Evolutionary conservation across 2,113 vertebrate species (phyloP).

Genomic region (Camelus bactrianus): DNA sequence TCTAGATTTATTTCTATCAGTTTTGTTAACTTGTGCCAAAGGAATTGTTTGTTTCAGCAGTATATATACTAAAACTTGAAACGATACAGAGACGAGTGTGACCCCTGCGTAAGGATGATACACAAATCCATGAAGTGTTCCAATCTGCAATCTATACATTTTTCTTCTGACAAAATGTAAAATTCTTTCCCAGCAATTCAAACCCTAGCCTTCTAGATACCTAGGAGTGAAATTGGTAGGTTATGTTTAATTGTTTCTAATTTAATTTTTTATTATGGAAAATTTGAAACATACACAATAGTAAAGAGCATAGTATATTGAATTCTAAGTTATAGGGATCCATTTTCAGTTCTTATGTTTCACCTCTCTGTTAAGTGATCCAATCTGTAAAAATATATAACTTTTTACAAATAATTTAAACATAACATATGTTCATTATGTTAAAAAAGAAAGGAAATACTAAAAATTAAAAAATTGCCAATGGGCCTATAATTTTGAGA

Average conservation of each 20-base stretch:
- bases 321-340: neutral
- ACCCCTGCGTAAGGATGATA: no score
- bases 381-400: neutral
- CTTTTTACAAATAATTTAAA: conserved; percentile 6
- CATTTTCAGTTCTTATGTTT: neutral
- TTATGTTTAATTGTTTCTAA: conserved; percentile 9
- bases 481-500: neutral
- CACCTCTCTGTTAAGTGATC: neutral
- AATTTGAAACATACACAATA: neutral
- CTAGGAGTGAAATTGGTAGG: neutral
- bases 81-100: no score
- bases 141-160: neutral
- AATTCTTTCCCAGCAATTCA: neutral
- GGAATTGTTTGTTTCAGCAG: neutral
- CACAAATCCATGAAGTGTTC: neutral
- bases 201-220: neutral
- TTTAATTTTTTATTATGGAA: conserved; percentile 14
- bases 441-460: neutral
- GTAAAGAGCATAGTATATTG: neutral
- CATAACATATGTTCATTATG: neutral
- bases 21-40: neutral
- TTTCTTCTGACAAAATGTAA: neutral
- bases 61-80: no score
- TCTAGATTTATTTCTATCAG: neutral
- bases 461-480: neutral